These are phyloP conservation scores for Furnarius figulus DNA, from an alignment of 2,113 vertebrate genomes.

Conservation along the genomic window DNA sequence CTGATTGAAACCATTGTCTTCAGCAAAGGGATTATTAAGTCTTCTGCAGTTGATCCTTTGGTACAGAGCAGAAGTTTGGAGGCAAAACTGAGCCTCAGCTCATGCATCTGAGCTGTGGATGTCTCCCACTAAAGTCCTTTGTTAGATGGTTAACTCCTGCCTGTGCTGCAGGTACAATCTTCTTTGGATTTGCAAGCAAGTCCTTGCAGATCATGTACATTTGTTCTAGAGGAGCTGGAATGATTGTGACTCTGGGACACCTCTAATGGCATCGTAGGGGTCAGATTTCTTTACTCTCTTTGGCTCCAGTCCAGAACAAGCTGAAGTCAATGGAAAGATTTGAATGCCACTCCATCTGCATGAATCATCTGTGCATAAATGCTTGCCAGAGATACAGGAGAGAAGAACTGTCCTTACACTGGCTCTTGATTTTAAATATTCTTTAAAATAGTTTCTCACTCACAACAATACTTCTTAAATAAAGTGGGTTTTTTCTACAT, in stretches of 20 bases:
- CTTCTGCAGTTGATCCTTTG: background rate
- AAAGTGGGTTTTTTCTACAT: background rate
- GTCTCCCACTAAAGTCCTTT: background rate
- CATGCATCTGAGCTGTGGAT: background rate
- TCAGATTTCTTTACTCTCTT: background rate
- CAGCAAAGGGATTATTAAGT: background rate
- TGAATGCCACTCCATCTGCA: background rate
- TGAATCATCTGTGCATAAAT: background rate
- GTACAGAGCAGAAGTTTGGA: background rate
- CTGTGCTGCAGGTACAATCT: background rate
- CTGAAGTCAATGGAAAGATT: constrained; percentile 9
- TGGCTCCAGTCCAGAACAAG: background rate
- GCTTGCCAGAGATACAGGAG: background rate
- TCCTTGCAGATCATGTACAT: background rate
- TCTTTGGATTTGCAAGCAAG: background rate
- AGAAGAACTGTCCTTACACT: background rate
- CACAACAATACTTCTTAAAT: background rate
- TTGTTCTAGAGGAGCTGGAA: background rate
- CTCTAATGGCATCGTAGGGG: background rate
- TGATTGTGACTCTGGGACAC: background rate
- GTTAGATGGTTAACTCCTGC: background rate
- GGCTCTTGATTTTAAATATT: background rate
- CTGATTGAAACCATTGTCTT: background rate
- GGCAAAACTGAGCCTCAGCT: background rate
- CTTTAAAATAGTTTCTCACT: background rate